Conservation (phyloP, 2,113 vertebrate species). For the Colaptes auratus region DNA sequence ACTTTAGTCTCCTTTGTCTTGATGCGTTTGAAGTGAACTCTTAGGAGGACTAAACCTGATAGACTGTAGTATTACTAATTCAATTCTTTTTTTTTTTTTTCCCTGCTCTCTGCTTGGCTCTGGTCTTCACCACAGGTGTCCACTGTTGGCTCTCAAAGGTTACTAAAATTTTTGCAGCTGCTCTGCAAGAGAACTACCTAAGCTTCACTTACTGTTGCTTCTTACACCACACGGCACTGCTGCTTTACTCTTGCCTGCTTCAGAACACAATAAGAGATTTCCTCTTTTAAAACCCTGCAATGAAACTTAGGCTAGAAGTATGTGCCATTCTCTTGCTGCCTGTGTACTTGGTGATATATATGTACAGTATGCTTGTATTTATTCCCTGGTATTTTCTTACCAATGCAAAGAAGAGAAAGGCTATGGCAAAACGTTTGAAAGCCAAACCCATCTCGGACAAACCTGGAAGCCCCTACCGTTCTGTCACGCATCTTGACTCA, state of each 20-base stretch:
- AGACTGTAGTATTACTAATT: slow-evolving; percentile 71
- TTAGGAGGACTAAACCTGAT: slow-evolving; percentile 60
- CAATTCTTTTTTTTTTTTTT: slow-evolving; percentile 55
- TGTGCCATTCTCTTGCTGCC: slow-evolving; percentile 86
- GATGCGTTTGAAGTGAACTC: slow-evolving; percentile 50
- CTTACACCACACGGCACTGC: slow-evolving; percentile 48
- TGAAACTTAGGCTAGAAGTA: slow-evolving; percentile 85
- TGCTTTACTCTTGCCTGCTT: slow-evolving; percentile 73
- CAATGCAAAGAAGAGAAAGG: slow-evolving; percentile 85
- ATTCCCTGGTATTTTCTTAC: slow-evolving; percentile 97
- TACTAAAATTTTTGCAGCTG: slow-evolving; percentile 76
- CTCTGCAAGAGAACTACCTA: slow-evolving; percentile 60
- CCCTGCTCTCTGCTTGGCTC: slow-evolving; percentile 76
- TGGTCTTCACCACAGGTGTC: slow-evolving; percentile 71
- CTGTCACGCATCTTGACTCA: slow-evolving; percentile 84
- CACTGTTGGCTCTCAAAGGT: slow-evolving; percentile 77
- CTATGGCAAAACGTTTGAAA: slow-evolving; percentile 87
- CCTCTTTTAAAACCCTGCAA: slow-evolving; percentile 45
- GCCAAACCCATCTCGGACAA: slow-evolving; percentile 84
- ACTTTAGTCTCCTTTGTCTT: slow-evolving; percentile 60
- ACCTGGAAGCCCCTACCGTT: slow-evolving; percentile 91
- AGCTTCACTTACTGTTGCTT: slow-evolving; percentile 42
- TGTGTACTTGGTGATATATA: slow-evolving; percentile 89
- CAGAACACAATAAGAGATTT: slow-evolving; percentile 60
- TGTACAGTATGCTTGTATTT: slow-evolving; percentile 93